Base-by-base conservation (phyloP, 2,113 vertebrate species). In the Pygoscelis adeliae region DNA sequence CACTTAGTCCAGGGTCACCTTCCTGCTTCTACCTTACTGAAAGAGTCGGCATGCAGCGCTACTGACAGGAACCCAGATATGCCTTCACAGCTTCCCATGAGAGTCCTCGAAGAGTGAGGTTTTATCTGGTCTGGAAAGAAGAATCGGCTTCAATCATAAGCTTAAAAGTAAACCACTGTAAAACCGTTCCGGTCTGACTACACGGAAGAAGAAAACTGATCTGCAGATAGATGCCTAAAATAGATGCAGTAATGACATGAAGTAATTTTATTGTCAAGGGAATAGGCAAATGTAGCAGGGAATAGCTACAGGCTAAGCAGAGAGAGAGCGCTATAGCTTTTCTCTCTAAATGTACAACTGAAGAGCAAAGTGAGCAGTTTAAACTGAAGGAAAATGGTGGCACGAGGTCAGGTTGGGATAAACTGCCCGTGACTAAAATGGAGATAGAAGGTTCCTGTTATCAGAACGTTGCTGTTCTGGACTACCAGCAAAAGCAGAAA, bases 311-410 rank as follows among this genome's bases (percentile, higher is more conserved):
- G 21, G 32, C 29, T 89, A 40, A 19, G 50, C 15, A 42, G 16
- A 5, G 4, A 46, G 46, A 3, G 4, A 25, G 42, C 4, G 1
- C 5, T 50, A 4, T 5, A 20, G 23, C 11, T 80, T 52, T 61
- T 82, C 15, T 42, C 7, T 46, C 19, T 22, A 1, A 15, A 20
- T 2, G 0, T 20, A 3, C 3, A 11, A 30, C n/a, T 67, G 77
- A 82, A 82, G 17, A 83, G 34, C 52, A 30, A 50, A 85, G 10
- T 29, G 27, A 92, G 10, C 62, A 30, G 30, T 71, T 72, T 47
- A 83, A 79, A 49, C 44, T 42, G 36, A 44, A 52, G 34, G 22
- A 76, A 90, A 88, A 61, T 21, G 11, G 52, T 74, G 65, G 34
- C 23, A 72, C 1, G 1, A 69, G 47, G 19, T 59, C 62, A 36